Conservation (phyloP, 2,113 vertebrate genomes). For the Pitta sordida region DNA sequence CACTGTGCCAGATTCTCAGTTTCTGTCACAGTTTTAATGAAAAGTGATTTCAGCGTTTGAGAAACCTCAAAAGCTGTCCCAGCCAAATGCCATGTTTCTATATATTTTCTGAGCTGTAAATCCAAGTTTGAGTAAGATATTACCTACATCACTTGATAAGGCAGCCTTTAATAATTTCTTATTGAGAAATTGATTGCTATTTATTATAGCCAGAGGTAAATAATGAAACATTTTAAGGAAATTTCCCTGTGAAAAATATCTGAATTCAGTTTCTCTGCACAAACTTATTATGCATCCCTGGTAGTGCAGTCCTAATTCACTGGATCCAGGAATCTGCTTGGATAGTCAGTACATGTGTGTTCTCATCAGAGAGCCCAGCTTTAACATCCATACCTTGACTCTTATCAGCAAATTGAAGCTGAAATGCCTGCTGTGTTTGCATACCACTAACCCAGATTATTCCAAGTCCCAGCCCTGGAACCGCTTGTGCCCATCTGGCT, state of each 20-base stretch:
- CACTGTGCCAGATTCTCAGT: slow-evolving; percentile 43
- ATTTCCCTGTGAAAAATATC: not conserved
- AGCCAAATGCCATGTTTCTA: slow-evolving; percentile 55
- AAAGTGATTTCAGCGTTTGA: slow-evolving; percentile 58
- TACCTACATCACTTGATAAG: not conserved
- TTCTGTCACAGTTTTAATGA: slow-evolving; percentile 63
- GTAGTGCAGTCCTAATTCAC: not conserved
- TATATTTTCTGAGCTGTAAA: slow-evolving; percentile 30
- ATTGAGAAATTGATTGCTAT: not conserved
- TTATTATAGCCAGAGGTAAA: not conserved
- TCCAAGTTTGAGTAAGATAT: not conserved
- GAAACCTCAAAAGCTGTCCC: slow-evolving; percentile 52
- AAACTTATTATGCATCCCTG: not conserved
- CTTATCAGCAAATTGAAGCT: not conserved
- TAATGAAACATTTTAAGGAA: not conserved
- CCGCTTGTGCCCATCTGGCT: not conserved
- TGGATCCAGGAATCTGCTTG: not conserved
- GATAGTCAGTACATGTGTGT: not conserved
- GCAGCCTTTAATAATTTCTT: not conserved
- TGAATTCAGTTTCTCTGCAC: not conserved
- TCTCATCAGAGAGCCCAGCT: not conserved
- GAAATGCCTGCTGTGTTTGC: not conserved
- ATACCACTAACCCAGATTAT: not conserved
- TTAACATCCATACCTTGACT: not conserved
- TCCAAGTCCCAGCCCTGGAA: not conserved